Evolutionary conservation across 2,113 vertebrate species (phyloP).

Genomic region (Microcebus murinus): DNA sequence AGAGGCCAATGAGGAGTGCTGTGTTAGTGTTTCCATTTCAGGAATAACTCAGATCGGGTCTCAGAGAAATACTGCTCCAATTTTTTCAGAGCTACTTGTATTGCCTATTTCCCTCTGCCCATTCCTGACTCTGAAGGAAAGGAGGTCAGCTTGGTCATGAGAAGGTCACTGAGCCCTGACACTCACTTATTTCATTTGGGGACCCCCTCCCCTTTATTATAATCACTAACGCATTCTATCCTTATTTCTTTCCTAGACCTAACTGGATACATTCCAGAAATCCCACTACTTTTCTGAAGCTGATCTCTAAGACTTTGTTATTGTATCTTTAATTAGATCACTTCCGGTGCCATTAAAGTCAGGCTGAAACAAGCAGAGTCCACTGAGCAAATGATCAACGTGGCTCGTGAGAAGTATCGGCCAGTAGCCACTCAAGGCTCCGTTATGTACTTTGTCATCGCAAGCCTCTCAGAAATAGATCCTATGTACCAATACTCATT

Average conservation of each 20-base stretch:
- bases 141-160: neutral
- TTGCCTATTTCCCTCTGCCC: neutral
- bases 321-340: conserved; percentile 80
- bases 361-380: conserved; percentile 88
- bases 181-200: neutral
- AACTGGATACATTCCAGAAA: neutral
- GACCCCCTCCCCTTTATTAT: neutral
- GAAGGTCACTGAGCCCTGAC: neutral
- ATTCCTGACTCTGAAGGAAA: neutral
- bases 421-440: conserved; percentile 87
- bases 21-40: neutral
- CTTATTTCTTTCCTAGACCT: neutral
- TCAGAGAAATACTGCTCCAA: neutral
- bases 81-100: neutral
- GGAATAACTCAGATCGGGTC: neutral
- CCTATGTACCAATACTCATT: conserved; percentile 92
- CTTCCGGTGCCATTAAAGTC: conserved; percentile 87
- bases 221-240: neutral
- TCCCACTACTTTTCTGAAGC: neutral
- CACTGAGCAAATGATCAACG: conserved; percentile 88
- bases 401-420: conserved; percentile 86
- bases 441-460: conserved; percentile 88
- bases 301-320: conserved; percentile 11
- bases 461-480: conserved; percentile 90
- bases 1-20: neutral